Evolutionary conservation across 2,888 invertebrate species (phyloP).

Genomic region (Dioctria rufipes): DNA sequence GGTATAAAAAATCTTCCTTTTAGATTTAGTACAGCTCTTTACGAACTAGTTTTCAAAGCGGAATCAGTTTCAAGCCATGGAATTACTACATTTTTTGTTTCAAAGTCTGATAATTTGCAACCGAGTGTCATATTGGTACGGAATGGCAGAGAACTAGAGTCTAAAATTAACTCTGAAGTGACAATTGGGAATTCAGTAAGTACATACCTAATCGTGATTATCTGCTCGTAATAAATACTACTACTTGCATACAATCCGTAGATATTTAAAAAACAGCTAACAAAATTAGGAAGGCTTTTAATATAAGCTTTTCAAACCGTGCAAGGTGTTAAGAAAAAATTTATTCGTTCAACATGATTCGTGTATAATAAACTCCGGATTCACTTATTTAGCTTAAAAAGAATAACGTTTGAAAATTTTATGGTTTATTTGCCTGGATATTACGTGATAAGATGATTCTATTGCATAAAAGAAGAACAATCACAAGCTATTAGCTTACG

Average conservation of each 20-base stretch:
- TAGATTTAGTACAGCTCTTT: constrained; percentile 76
- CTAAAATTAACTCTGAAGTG: background rate
- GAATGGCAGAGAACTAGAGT: background rate
- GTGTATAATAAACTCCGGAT: too few relatives aligned
- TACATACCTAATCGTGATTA: background rate
- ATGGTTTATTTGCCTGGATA: too few relatives aligned
- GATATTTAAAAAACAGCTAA: too few relatives aligned
- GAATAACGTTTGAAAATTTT: too few relatives aligned
- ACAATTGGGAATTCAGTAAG: constrained; percentile 72
- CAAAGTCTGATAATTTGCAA: background rate
- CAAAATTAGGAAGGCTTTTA: too few relatives aligned
- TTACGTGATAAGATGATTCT: too few relatives aligned
- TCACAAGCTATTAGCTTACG: too few relatives aligned
- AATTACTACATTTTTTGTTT: constrained; percentile 1
- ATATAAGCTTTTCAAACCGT: too few relatives aligned
- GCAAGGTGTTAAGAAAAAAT: too few relatives aligned
- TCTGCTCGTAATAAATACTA: background rate
- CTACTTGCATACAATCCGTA: background rate
- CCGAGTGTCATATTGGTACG: background rate
- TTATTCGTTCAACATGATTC: too few relatives aligned
- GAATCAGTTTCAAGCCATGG: constrained; percentile 78
- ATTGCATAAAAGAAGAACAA: too few relatives aligned
- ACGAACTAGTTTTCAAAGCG: constrained; percentile 83
- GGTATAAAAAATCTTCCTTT: constrained; percentile 76
- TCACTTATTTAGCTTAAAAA: too few relatives aligned